Conservation (phyloP, 2,113 vertebrate species). For the Eretmochelys imbricata region DNA sequence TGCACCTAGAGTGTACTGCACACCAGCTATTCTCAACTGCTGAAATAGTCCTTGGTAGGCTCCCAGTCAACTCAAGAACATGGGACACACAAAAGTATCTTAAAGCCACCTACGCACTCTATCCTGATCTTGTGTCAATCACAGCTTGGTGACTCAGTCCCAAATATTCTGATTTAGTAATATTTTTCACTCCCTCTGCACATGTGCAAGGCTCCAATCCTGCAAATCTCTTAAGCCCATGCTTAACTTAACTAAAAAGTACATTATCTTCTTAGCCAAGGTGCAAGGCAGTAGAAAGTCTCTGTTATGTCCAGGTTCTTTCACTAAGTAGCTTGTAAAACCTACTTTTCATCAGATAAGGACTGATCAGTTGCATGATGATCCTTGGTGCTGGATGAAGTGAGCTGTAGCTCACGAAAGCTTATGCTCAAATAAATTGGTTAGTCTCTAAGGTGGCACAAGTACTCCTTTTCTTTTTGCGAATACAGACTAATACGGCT, state of each 20-base stretch:
- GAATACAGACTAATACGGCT: too few species aligned
- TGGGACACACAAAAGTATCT: not conserved
- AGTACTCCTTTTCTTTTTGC: too few species aligned
- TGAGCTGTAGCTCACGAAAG: too few species aligned
- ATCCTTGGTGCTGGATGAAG: too few species aligned
- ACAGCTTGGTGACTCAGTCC: not conserved
- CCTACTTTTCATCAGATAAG: not conserved
- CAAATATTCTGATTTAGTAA: too few species aligned
- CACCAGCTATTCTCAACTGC: not conserved
- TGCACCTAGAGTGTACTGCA: not conserved
- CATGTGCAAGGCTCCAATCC: not conserved
- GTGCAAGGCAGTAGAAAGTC: not conserved
- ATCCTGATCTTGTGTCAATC: not conserved
- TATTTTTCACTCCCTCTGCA: not conserved
- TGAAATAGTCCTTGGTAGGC: not conserved
- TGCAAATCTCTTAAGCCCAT: not conserved
- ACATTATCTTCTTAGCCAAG: not conserved
- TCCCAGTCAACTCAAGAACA: not conserved
- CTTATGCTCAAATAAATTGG: too few species aligned
- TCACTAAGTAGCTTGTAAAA: not conserved
- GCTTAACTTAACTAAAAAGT: not conserved
- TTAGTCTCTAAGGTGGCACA: too few species aligned
- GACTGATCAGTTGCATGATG: not conserved
- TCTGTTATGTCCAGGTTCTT: not conserved
- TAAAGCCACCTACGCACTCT: not conserved